Evolutionary conservation across 1,140 invertebrate species (phyloP).

Genomic region (Sesamia nonagrioides): DNA sequence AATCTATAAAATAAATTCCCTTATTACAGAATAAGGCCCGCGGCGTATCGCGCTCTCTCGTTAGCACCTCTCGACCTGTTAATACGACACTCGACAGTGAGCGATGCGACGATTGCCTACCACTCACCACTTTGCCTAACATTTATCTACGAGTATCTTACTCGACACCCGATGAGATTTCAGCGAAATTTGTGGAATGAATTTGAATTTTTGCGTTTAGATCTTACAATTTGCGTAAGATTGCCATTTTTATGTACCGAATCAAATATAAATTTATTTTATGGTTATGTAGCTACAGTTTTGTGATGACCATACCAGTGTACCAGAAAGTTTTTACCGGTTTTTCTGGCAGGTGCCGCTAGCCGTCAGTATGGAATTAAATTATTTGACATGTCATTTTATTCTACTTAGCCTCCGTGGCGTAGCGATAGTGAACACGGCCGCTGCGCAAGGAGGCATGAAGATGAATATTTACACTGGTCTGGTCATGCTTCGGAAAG

Average conservation of each 20-base stretch:
- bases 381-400: too few species aligned
- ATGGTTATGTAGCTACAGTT: background rate
- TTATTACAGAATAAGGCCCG: slow-evolving; percentile 24
- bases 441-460: too few species aligned
- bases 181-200: slow-evolving; percentile 23
- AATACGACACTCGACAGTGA: slow-evolving; percentile 53
- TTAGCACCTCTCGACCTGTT: slow-evolving; percentile 53
- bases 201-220: slow-evolving; percentile 12
- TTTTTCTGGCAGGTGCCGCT: too few species aligned
- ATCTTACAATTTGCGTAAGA: background rate
- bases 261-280: background rate
- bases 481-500: too few species aligned
- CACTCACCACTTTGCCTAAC: slow-evolving; percentile 28
- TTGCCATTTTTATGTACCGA: background rate
- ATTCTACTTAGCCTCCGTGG: too few species aligned
- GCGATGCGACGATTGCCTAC: slow-evolving; percentile 54
- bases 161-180: slow-evolving; percentile 26
- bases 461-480: too few species aligned
- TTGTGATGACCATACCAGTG: too few species aligned
- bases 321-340: too few species aligned
- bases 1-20: background rate
- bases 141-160: slow-evolving; percentile 18
- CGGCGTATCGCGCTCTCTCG: slow-evolving; percentile 33
- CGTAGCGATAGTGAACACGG: too few species aligned
- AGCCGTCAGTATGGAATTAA: too few species aligned